Evolutionary conservation across 2,888 invertebrate species (phyloP).

Genomic region (Pachymerium ferrugineum): DNA sequence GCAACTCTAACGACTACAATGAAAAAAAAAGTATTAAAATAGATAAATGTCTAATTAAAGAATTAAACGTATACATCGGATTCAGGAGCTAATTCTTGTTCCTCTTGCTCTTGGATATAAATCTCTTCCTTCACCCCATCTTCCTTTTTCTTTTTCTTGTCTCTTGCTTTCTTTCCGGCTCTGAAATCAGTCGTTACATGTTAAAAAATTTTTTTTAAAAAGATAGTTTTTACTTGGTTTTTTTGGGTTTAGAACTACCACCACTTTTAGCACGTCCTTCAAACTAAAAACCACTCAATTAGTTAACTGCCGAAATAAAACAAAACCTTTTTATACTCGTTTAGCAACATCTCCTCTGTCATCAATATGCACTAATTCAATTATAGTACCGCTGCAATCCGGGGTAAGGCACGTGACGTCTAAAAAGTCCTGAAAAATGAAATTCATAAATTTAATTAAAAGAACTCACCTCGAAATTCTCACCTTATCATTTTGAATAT

Average conservation of each 20-base stretch:
- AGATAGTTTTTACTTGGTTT: neutral
- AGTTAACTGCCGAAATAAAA: neutral
- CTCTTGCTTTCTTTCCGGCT: neutral
- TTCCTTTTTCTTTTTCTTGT: neutral
- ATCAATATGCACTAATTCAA: neutral
- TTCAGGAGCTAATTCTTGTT: neutral
- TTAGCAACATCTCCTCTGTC: neutral
- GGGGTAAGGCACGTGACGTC: neutral
- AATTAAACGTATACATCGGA: neutral
- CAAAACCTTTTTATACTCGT: neutral
- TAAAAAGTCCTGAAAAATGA: constrained; percentile 14
- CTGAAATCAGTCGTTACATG: neutral
- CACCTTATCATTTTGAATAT: neutral
- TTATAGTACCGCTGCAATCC: neutral
- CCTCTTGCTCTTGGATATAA: neutral
- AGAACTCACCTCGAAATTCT: neutral
- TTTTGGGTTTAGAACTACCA: neutral
- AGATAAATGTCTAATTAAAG: neutral
- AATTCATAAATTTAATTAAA: neutral
- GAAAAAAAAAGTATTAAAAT: neutral
- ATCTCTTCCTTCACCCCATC: neutral
- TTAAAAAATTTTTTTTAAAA: neutral
- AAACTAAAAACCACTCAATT: neutral
- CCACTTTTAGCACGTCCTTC: neutral
- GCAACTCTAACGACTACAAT: neutral